Conservation (phyloP, 2,113 vertebrate genomes). For the Stercorarius parasiticus region DNA sequence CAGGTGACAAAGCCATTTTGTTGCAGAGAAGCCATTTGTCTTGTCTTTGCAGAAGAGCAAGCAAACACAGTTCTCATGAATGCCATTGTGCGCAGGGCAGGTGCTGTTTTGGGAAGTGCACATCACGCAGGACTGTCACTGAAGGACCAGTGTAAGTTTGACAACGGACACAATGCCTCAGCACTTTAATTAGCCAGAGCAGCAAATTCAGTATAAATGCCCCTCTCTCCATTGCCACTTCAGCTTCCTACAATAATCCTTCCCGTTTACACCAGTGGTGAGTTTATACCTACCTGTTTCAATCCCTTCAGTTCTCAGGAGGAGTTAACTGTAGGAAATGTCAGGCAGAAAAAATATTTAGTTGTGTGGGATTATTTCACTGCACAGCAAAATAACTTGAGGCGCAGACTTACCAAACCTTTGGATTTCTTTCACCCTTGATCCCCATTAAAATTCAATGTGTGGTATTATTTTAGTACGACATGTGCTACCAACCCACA, state of each 20-base stretch:
- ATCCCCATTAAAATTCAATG: background rate
- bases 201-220: background rate
- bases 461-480: background rate
- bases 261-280: background rate
- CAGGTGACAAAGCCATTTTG: background rate
- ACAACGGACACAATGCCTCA: background rate
- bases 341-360: background rate
- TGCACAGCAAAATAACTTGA: background rate
- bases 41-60: background rate
- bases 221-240: background rate
- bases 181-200: background rate
- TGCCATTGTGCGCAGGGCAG: background rate
- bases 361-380: background rate
- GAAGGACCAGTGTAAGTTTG: background rate
- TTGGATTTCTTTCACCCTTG: background rate
- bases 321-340: background rate
- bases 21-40: background rate
- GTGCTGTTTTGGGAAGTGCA: background rate
- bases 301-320: accelerated
- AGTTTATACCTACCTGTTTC: background rate
- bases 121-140: background rate
- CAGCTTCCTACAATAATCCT: background rate
- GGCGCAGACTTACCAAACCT: background rate
- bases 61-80: background rate
- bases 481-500: accelerated